These are phyloP conservation scores for Lagopus muta DNA, from an alignment of 2,113 vertebrate species.

Conservation along the genomic window DNA sequence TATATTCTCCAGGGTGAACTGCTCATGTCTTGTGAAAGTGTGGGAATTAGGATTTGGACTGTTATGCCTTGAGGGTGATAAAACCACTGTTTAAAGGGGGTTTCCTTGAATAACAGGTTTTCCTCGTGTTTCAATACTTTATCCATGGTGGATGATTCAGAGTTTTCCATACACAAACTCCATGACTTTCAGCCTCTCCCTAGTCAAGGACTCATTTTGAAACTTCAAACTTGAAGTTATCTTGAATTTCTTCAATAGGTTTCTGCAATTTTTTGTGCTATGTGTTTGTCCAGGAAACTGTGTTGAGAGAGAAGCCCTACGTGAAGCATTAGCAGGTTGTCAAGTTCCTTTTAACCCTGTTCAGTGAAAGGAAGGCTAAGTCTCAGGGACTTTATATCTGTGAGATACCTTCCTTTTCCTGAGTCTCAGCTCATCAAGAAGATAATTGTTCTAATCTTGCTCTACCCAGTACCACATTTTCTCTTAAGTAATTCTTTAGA, in stretches of 20 bases:
- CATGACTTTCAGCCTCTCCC: background rate
- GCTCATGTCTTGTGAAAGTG: background rate
- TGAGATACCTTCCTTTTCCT: background rate
- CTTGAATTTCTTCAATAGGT: background rate
- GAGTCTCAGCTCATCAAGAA: background rate
- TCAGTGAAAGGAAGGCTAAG: constrained; percentile 8
- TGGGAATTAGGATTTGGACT: background rate
- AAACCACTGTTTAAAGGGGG: background rate
- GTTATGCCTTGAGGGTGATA: background rate
- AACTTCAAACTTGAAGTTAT: background rate
- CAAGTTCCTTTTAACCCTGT: background rate
- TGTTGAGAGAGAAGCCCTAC: background rate
- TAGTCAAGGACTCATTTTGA: background rate
- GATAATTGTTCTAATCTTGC: constrained; percentile 29
- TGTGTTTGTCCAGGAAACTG: background rate
- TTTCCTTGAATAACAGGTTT: background rate
- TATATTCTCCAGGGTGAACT: background rate
- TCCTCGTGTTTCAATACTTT: background rate
- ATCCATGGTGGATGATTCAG: background rate
- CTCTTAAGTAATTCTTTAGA: constrained; percentile 10
- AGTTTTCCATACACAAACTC: background rate
- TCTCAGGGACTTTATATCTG: background rate
- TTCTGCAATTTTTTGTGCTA: background rate
- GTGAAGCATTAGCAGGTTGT: background rate
- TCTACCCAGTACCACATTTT: constrained; percentile 6